Base-by-base conservation (phyloP, 2,797 vertebrate genomes). In the Chelonia mydas region DNA sequence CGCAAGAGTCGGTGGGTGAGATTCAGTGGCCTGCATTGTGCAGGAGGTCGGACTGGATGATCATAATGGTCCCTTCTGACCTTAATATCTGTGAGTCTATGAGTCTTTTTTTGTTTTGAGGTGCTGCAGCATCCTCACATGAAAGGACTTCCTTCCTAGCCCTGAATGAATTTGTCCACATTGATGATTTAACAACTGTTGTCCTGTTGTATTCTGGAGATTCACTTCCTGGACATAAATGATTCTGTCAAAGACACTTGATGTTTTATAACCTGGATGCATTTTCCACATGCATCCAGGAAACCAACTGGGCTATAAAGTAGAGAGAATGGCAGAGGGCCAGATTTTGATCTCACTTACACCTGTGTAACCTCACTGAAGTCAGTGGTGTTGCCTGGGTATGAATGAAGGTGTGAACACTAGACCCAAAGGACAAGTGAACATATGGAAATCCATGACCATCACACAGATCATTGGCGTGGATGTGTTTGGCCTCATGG, bases 251-350 rank as follows among this genome's bases (percentile, higher is more conserved):
- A 33, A 41, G 9, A 45, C 51, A 81, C 1, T 0, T 49, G 28
- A 57, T n/a, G 33, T 19, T 37, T 76, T 72, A 81, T 9, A 25
- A 23, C 57, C 0, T 0, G 0, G 1, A 21, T 15, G 17, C 74
- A 8, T 76, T 47, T 76, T 41, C 41, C 11, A 16, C 74, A 47
- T 3, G 25, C 41, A 13, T 28, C 25, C 74, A 47, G 27, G 74
- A 76, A 76, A 76, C 45, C 45, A 76, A 76, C 23, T 27, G 72
- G 21, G 23, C 41, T 47, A 15, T 47, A 47, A 47, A 47, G 12
- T 47, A 76, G 12, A 27, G 74, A 76, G 74, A 76, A 76, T 27
- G 19, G 74, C 45, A 77, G 7, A 49, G 11, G 21, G 68, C 19
- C 9, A 10, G 17, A n/a, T 37, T 68, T 37, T 37, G 65, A 68